Percentiles rank a stretch among this genome's conserved stretches.
These are phyloP conservation scores for Catharus ustulatus DNA, from an alignment of 2,797 vertebrate genomes.

Conservation along the genomic window DNA sequence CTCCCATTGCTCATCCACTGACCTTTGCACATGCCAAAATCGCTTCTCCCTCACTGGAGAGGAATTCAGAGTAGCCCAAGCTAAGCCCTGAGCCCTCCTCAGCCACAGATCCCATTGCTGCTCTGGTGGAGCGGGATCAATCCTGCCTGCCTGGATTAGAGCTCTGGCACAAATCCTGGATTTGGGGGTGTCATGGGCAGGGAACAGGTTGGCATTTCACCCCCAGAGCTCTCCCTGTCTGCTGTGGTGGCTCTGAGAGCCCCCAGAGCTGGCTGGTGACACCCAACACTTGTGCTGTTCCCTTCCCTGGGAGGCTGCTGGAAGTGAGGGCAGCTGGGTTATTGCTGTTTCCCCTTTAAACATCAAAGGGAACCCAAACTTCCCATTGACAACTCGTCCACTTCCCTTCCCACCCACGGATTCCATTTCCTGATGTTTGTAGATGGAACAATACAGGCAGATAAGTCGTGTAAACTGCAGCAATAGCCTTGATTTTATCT, in stretches of 20 bases:
- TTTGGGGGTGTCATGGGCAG: not conserved
- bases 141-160: not conserved
- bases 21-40: slow-evolving; percentile 24
- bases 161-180: not conserved
- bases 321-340: not conserved
- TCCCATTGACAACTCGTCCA: not conserved
- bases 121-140: not conserved
- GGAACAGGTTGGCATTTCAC: not conserved
- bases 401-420: slow-evolving; percentile 15
- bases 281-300: not conserved
- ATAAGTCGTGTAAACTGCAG: not conserved
- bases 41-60: not conserved
- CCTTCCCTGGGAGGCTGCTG: not conserved
- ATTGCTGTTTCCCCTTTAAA: not conserved
- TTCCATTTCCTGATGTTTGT: not conserved
- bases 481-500: slow-evolving; percentile 6
- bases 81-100: not conserved
- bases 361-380: not conserved
- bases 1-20: not conserved
- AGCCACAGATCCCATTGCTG: not conserved
- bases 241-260: not conserved
- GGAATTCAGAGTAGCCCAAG: slow-evolving; percentile 11
- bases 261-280: not conserved
- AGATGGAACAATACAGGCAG: not conserved
- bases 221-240: not conserved